Evolutionary conservation across 2,888 invertebrate species (phyloP).

Genomic region (Netelia melanura): DNA sequence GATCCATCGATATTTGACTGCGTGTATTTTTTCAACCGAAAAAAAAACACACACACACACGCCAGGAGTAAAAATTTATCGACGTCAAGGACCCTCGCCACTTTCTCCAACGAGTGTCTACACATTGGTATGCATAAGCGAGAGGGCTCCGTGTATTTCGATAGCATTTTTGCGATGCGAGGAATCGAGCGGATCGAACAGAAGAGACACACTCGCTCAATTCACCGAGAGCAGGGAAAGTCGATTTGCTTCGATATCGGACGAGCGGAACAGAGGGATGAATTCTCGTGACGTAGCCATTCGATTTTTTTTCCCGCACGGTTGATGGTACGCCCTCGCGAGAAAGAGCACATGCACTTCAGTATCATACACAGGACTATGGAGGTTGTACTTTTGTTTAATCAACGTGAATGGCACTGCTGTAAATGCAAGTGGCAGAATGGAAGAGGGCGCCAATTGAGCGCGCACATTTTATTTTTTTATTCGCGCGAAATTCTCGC

Average conservation of each 20-base stretch:
- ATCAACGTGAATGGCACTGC: slow-evolving; percentile 37
- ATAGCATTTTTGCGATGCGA: slow-evolving; percentile 45
- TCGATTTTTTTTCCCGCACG: slow-evolving; percentile 29
- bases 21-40: no score
- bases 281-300: slow-evolving; percentile 42
- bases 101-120: slow-evolving; percentile 12
- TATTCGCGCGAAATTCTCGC: slow-evolving; percentile 9
- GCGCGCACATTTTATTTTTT: slow-evolving; percentile 13
- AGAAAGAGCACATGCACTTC: slow-evolving; percentile 21
- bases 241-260: slow-evolving; percentile 49
- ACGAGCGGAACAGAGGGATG: slow-evolving; percentile 4
- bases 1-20: no score
- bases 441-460: slow-evolving; percentile 20
- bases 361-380: slow-evolving; percentile 6
- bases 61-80: not conserved
- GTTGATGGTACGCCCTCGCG: slow-evolving; percentile 8
- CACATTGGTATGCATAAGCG: not conserved
- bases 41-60: no score
- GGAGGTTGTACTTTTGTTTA: slow-evolving; percentile 45
- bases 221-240: slow-evolving; percentile 54
- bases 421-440: not conserved
- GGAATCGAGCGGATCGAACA: slow-evolving; percentile 60
- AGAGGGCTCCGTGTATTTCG: slow-evolving; percentile 35
- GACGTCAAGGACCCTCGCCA: not conserved
- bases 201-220: slow-evolving; percentile 65